Percentiles rank a stretch among this genome's conserved stretches.
Evolutionary conservation across 1,140 invertebrate species (phyloP).

Genomic region (Calephelis virginiensis): DNA sequence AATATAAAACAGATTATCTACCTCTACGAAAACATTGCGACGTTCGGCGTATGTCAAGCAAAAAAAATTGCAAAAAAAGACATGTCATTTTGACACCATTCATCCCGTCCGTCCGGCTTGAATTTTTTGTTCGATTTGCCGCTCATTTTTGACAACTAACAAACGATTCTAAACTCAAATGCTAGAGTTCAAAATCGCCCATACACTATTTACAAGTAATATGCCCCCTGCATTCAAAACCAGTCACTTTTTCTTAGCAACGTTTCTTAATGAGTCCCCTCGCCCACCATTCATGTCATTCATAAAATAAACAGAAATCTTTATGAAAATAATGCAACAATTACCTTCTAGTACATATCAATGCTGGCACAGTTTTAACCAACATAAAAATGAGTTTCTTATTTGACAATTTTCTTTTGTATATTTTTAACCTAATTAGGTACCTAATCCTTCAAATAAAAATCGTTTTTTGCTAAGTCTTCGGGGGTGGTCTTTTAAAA

Average conservation of each 20-base stretch:
- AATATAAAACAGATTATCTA: no score
- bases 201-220: constrained; percentile 1
- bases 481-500: no score
- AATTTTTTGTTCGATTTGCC: constrained; percentile 42
- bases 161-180: not conserved
- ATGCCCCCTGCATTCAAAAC: constrained; percentile 25
- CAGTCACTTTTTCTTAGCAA: constrained; percentile 50
- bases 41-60: constrained; percentile 10
- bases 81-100: constrained; percentile 76
- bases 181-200: constrained; percentile 22
- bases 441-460: no score
- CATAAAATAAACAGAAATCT: constrained; percentile 68
- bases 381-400: no score
- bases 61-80: constrained; percentile 64
- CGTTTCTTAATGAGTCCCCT: constrained; percentile 70
- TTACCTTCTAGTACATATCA: not conserved
- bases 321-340: constrained; percentile 42
- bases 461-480: no score
- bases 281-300: constrained; percentile 70
- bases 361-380: not conserved
- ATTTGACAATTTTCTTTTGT: no score
- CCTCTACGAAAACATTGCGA: not conserved
- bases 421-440: no score
- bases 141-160: not conserved
- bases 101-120: constrained; percentile 60